These are phyloP conservation scores for Ctenopoma multispine DNA, from an alignment of 2,797 vertebrate species.

Conservation along the genomic window DNA sequence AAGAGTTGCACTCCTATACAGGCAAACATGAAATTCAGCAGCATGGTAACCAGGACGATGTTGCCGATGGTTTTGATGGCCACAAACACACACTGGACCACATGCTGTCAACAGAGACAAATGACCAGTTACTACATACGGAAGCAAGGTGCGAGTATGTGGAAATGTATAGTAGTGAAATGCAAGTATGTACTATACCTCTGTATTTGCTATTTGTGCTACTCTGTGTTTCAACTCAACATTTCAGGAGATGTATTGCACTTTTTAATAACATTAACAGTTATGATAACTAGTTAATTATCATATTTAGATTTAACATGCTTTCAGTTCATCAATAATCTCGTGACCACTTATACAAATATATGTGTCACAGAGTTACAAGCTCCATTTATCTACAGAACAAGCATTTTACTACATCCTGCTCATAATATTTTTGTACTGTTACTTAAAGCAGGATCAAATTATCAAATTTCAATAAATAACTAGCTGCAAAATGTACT, in stretches of 20 bases:
- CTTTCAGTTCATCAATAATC: no score
- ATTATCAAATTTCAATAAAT: no score
- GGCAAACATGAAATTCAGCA: slow-evolving; percentile 97
- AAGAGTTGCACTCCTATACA: slow-evolving; percentile 98
- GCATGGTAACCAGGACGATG: slow-evolving; percentile 94
- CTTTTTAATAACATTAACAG: no score
- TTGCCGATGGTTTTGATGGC: slow-evolving; percentile 99
- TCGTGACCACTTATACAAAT: no score
- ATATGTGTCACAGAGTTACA: background rate
- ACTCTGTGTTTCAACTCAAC: background rate
- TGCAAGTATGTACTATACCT: background rate
- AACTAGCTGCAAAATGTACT: no score
- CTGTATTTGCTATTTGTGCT: background rate
- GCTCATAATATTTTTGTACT: background rate
- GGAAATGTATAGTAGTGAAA: background rate
- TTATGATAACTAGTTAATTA: no score
- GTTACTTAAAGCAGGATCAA: no score
- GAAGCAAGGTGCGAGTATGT: background rate
- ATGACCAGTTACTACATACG: background rate
- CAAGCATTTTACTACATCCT: background rate
- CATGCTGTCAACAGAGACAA: slow-evolving; percentile 85
- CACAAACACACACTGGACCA: slow-evolving; percentile 98
- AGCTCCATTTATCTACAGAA: background rate
- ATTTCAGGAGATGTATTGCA: background rate
- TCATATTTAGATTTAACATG: no score